phyloP scores from a whole-genome alignment of 1,140 invertebrate genomes.

The Scaptomyza pallida region DNA sequence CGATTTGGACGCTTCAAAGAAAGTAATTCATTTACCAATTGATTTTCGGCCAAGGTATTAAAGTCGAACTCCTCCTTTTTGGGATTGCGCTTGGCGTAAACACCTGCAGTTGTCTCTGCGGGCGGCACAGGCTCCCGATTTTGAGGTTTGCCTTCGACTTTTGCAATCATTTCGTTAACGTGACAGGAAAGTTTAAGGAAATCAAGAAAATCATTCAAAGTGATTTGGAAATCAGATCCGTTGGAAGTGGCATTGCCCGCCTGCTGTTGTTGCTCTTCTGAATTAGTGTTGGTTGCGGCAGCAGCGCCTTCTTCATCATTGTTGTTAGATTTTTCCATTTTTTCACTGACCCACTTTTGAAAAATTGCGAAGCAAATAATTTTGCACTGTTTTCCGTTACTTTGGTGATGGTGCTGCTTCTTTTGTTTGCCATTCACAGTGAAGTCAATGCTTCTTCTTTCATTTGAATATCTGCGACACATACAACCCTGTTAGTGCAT shows the following conservation, averaged over 20 bases:
- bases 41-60: conserved; percentile 65
- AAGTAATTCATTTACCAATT: conserved; percentile 65
- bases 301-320: conserved; percentile 52
- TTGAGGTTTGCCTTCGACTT: conserved; percentile 60
- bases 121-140: conserved; percentile 64
- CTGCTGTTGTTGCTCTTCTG: conserved; percentile 42
- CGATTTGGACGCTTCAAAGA: conserved; percentile 38
- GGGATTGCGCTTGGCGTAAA: conserved; percentile 45
- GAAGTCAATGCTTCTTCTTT: background rate
- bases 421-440: conserved; percentile 14
- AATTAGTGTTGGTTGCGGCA: conserved; percentile 19
- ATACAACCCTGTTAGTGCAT: conserved; percentile 36
- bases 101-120: conserved; percentile 32
- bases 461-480: background rate
- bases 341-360: conserved; percentile 28
- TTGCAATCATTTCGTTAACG: conserved; percentile 81
- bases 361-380: conserved; percentile 24
- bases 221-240: conserved; percentile 72
- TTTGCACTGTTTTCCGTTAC: conserved; percentile 50
- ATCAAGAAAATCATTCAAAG: conserved; percentile 80
- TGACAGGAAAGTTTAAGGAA: conserved; percentile 83
- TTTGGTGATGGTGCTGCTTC: conserved; percentile 35
- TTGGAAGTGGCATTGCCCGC: conserved; percentile 14
- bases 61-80: conserved; percentile 70
- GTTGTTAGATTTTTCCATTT: conserved; percentile 52